Conservation (phyloP, 2,888 invertebrate genomes). For the Caenorhabditis parvicauda region DNA sequence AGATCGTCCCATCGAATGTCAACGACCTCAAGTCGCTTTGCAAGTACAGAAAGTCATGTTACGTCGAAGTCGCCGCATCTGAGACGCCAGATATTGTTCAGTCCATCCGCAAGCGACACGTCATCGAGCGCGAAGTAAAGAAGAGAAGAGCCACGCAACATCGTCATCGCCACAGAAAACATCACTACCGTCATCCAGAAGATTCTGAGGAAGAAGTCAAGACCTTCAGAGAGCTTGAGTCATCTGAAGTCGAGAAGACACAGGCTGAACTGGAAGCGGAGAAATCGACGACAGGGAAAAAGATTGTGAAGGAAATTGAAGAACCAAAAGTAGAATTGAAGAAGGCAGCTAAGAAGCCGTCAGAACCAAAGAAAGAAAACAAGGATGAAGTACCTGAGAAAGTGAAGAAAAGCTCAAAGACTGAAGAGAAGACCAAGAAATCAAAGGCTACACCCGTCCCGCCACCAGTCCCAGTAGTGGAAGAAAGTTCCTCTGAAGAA, state of each 20-base stretch:
- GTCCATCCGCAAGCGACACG: conserved; percentile 28
- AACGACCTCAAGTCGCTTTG: conserved; percentile 41
- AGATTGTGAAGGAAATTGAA: conserved; percentile 12
- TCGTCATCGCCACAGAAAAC: conserved; percentile 10
- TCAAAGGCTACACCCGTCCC: conserved; percentile 10
- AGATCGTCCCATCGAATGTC: conserved; percentile 29
- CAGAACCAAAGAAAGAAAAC: conserved; percentile 6
- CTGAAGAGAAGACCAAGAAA: conserved; percentile 4
- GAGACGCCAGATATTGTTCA: conserved; percentile 28
- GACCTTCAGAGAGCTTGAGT: conserved; percentile 17
- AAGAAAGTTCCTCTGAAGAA: conserved; percentile 10
- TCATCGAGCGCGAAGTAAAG: conserved; percentile 33
- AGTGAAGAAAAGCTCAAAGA: conserved; percentile 1
- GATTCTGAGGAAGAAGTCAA: too few species aligned
- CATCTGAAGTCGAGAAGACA: conserved; percentile 25
- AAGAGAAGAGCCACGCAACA: conserved; percentile 21
- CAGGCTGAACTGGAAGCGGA: conserved; percentile 17
- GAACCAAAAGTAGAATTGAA: conserved; percentile 17
- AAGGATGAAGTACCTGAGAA: conserved; percentile 6
- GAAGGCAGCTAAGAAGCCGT: conserved; percentile 9
- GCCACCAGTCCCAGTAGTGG: conserved; percentile 4
- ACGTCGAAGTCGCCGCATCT: conserved; percentile 38
- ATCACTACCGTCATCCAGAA: too few species aligned
- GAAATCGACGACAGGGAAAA: conserved; percentile 9
- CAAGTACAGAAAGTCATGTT: conserved; percentile 50